Evolutionary conservation across 2,113 vertebrate species (phyloP), one percentile per base, ranked within the genome.

Genomic region (Passerina amoena): DNA sequence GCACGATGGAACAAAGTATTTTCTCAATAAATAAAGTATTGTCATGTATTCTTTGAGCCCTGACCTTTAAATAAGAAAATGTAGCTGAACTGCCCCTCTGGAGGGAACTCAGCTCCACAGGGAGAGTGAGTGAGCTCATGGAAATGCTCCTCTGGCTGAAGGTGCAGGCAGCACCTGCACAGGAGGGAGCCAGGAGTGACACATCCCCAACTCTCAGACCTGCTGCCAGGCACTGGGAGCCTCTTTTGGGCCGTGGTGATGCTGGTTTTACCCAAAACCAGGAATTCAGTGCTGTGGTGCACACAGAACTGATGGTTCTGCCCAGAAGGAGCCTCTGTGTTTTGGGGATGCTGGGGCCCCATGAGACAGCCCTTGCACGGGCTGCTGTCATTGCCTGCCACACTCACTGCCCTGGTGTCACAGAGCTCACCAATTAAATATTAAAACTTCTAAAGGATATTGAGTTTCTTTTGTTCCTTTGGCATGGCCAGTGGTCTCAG

Each of bases 401-500:
- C 38, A 38, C 38, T 42, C 18, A 5, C 64, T 47, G 76, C 85
- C 79, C 72, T 9, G 21, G 13, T 64, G 84, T 47, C 65, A 2
- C 31, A 93, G 79, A 88, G 23, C 95, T 92, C 13, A 38, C 6
- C 81, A 65, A 84, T 94, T 96, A 68, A 96, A 95, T 86, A 96
- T 96, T 94, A 88, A 96, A 79, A 53, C 3, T 68, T 22, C 65
- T 38, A 79, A 54, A 88, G 80, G 69, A 81, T 83, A 95, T 95
- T 78, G 35, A 30, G 61, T 95, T 96, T 95, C 96, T 94, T 95
- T 93, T 93, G 92, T 94, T 96, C 73, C 90, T 96, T 51, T 84
- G 69, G 60, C 72, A 90, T 38, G 7, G 19, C 10, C 3, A 81
- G 56, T 9, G 69, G 48, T 90, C 92, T 90, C 82, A 71, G 8